Evolutionary conservation across 1,140 invertebrate species (phyloP), one percentile per base, ranked within the genome.

Genomic region (Asbolus verrucosus): DNA sequence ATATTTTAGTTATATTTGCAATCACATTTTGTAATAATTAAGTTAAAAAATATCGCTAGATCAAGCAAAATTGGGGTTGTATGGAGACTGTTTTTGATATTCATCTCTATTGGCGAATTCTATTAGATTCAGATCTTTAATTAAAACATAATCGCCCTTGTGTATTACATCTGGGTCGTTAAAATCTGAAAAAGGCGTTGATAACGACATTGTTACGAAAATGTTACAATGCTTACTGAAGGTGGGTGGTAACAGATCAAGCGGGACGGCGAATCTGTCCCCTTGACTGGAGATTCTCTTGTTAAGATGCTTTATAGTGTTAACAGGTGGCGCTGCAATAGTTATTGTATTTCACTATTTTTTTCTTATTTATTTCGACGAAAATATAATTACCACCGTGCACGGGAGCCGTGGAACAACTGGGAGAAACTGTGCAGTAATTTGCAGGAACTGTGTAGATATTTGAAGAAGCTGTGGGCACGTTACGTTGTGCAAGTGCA

Each of bases 41-140:
- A 46, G 8, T 27, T 6, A 54, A 11, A 11, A 24, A 27, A 54
- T 16, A n/a, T n/a, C n/a, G n/a, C n/a, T n/a, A 14, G 21, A 9
- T 54, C 27, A 54, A 11, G 19, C 9, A 30, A 27, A 54, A 27
- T 27, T 54, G 2, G 46, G 46, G 27, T 54, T 54, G 14, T 54
- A 54, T n/a, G 46, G 46, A 27, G 21, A 30, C 11, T 54, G 46
- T 14, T 54, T 54, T 54, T 54, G 46, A 27, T 54, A 54, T 30
- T 54, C 46, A 27, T 54, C 46, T 11, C 11, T 30, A 9, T 19
- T 5, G 27, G 21, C n/a, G 2, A 1, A 3, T 5, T 54, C 5
- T 54, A 54, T 54, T 54, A 54, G 9, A 24, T 1, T 54, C 46
- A 54, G 46, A 54, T 54, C 46, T 54, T 54, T 54, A 13, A 54